A percentile compares a stretch with the other conserved stretches of the same genome.
These are phyloP conservation scores for Pachyramphus minor DNA, from an alignment of 2,113 vertebrate species.

Conservation along the genomic window DNA sequence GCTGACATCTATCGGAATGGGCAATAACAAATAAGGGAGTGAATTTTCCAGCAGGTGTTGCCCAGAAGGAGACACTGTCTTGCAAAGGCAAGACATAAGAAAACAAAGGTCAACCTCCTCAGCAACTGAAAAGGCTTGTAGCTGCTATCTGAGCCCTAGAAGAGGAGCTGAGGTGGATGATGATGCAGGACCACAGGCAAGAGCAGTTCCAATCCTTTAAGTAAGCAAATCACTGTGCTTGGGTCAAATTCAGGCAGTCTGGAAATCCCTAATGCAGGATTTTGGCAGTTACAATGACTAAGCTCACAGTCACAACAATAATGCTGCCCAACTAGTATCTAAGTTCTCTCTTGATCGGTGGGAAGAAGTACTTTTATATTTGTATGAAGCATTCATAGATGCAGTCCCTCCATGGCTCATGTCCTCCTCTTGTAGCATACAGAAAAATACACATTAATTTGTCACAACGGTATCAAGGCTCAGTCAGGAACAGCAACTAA, in stretches of 20 bases:
- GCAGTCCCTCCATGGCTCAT: neutral
- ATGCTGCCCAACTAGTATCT: neutral
- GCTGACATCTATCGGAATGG: conserved; percentile 74
- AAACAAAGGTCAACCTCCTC: neutral
- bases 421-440: neutral
- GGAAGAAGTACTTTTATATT: neutral
- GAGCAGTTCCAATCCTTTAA: neutral
- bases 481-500: neutral
- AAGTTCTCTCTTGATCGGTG: neutral
- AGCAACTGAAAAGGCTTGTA: neutral
- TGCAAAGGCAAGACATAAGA: neutral
- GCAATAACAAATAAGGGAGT: neutral
- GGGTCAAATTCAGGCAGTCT: neutral
- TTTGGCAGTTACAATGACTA: neutral
- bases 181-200: neutral
- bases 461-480: neutral
- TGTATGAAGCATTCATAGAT: neutral
- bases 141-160: neutral
- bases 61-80: neutral
- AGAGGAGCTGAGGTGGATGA: neutral
- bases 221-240: neutral
- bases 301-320: neutral
- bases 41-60: neutral
- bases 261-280: neutral
- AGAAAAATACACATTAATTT: neutral